Evolutionary conservation across 1,140 invertebrate species (phyloP), one percentile per base, ranked within the genome.

Genomic region (Phortica variegata): DNA sequence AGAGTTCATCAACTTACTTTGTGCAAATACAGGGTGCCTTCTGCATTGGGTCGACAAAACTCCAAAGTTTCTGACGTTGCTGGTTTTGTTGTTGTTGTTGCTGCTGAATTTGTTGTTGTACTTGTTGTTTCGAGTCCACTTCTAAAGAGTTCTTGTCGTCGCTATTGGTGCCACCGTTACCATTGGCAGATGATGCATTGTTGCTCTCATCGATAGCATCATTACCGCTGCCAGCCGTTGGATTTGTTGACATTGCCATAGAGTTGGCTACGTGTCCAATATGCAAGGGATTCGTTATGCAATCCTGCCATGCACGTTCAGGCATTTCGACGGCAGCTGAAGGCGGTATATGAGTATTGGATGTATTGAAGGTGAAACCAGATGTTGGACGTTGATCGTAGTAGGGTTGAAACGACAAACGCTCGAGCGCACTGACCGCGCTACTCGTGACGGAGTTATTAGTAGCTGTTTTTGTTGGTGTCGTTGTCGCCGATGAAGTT

Each of bases 11-110:
- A 39, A 82, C 83, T 84, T 77, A 85, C 84, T 85, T 85, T 74
- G 86, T 85, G 79, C 91, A 93, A 68, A 83, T 83, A 77, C 90
- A 94, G 58, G 80, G 82, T 59, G 85, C 83, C 78, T 90, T 91
- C 68, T 86, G 82, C 46, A 86, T 86, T 54, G 91, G 85, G 79
- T 97, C 93, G 37, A 85, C 81, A 77, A 94, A 95, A 66, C 92
- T 90, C 87, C 91, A 94, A 37, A 72, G 48, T 38, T 70, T 61
- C 38, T 65, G 52, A 1, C 56, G 51, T 31, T 73, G 52, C 40
- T 65, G 49, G 21, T 58, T 52, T 19, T 65, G 61, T 17, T 66
- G 58, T 13, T 66, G 62, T 40, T 65, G 61, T 15, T 56, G 48
- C n/a, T 54, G 46, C 32, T 57, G 66, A 9, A 71, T 60, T 37